Evolutionary conservation across 2,797 vertebrate species (phyloP).

Genomic region (Miichthys miiuy): DNA sequence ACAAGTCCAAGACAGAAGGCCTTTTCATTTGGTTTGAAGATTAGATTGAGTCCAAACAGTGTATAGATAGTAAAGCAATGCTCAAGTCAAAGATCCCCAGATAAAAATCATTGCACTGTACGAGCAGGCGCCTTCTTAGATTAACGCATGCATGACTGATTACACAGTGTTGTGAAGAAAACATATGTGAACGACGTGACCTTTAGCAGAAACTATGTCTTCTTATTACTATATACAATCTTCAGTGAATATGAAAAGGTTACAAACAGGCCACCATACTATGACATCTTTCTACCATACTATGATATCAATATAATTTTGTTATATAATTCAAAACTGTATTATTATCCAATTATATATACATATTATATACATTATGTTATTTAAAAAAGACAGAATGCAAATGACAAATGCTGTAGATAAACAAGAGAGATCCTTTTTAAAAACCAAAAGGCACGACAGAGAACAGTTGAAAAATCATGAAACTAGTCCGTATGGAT

Average conservation of each 20-base stretch:
- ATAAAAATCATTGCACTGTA: neutral
- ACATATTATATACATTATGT: too few species aligned
- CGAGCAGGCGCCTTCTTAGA: constrained; percentile 40
- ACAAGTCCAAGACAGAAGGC: constrained; percentile 25
- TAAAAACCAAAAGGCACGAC: constrained; percentile 41
- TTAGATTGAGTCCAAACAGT: neutral
- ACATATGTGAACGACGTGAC: constrained; percentile 60
- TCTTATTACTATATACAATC: neutral
- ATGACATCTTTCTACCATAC: neutral
- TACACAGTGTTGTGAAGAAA: constrained; percentile 74
- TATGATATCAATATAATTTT: neutral
- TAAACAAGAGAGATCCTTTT: constrained; percentile 25
- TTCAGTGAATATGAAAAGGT: neutral
- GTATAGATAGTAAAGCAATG: neutral
- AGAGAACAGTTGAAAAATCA: constrained; percentile 53
- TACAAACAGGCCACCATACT: too few species aligned
- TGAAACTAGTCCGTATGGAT: constrained; percentile 51
- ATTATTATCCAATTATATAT: too few species aligned
- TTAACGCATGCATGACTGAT: constrained; percentile 58
- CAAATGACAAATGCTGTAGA: constrained; percentile 30
- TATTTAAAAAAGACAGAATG: constrained; percentile 12
- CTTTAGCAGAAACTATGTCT: constrained; percentile 53
- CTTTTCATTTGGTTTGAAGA: neutral
- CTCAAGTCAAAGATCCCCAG: constrained; percentile 2
- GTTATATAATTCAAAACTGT: constrained; percentile 8